These are phyloP conservation scores for Anaspis maculata DNA, from an alignment of 2,888 invertebrate genomes.

Conservation along the genomic window DNA sequence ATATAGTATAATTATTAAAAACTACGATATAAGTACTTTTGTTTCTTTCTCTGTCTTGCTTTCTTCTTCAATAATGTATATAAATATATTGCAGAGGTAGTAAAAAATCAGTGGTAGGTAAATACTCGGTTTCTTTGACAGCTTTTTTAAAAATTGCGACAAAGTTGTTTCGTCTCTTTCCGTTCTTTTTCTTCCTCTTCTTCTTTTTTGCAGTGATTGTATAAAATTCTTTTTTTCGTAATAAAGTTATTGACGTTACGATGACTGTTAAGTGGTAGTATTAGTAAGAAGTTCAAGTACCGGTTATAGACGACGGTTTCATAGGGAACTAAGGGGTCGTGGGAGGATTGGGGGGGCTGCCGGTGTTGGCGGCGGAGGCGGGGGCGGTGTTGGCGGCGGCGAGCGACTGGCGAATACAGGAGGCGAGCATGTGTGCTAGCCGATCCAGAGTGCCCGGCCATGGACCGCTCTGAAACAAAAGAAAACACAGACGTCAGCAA, in stretches of 20 bases:
- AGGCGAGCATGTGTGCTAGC: constrained; percentile 37
- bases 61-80: too few relatives aligned
- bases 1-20: constrained; percentile 13
- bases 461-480: constrained; percentile 38
- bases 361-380: constrained; percentile 43
- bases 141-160: too few relatives aligned
- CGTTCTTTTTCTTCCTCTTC: too few relatives aligned
- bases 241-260: too few relatives aligned
- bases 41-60: too few relatives aligned
- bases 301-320: too few relatives aligned
- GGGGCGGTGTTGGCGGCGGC: constrained; percentile 47
- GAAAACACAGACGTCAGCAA: constrained; percentile 3
- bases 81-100: constrained; percentile 31
- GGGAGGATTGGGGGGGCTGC: constrained; percentile 30
- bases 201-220: too few relatives aligned
- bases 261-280: too few relatives aligned
- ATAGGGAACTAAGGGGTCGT: constrained; percentile 7
- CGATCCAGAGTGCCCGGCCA: constrained; percentile 34
- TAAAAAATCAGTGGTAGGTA: constrained; percentile 14
- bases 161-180: too few relatives aligned
- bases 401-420: constrained; percentile 44
- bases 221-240: too few relatives aligned
- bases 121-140: constrained; percentile 9
- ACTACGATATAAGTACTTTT: constrained; percentile 18
- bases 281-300: too few relatives aligned